Conservation (phyloP, 2,797 vertebrate species). For the Novumbra hubbsi region DNA sequence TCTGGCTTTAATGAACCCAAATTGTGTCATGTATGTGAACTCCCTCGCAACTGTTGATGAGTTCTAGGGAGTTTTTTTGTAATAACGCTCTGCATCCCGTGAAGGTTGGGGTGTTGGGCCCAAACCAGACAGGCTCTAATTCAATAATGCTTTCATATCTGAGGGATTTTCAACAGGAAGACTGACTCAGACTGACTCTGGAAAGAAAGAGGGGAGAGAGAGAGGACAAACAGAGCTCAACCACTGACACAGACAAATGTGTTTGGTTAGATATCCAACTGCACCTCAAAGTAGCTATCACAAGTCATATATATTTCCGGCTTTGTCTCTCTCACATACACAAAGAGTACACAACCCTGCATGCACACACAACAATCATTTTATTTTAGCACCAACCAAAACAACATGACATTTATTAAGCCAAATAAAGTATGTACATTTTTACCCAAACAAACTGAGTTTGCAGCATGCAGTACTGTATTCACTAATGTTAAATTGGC, state of each 20-base stretch:
- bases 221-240: background rate
- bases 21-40: background rate
- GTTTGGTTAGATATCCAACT: background rate
- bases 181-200: constrained; percentile 16
- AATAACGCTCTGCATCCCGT: background rate
- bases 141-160: constrained; percentile 21
- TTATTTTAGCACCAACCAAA: constrained; percentile 9
- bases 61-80: background rate
- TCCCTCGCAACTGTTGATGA: background rate
- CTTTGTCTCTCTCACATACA: background rate
- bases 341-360: background rate
- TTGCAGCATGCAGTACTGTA: no score
- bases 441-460: background rate
- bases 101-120: constrained; percentile 13
- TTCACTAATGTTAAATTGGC: no score
- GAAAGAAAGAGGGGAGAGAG: constrained; percentile 4
- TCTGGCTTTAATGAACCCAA: background rate
- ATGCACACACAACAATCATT: background rate
- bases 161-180: constrained; percentile 23
- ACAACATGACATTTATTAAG: constrained; percentile 4
- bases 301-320: background rate
- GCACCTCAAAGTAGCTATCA: no score
- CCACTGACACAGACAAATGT: background rate
- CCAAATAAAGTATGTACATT: background rate
- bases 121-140: constrained; percentile 15